Percentiles rank a stretch among this genome's conserved stretches.
Conservation (phyloP, 2,113 vertebrate species). For the Alexandromys fortis region DNA sequence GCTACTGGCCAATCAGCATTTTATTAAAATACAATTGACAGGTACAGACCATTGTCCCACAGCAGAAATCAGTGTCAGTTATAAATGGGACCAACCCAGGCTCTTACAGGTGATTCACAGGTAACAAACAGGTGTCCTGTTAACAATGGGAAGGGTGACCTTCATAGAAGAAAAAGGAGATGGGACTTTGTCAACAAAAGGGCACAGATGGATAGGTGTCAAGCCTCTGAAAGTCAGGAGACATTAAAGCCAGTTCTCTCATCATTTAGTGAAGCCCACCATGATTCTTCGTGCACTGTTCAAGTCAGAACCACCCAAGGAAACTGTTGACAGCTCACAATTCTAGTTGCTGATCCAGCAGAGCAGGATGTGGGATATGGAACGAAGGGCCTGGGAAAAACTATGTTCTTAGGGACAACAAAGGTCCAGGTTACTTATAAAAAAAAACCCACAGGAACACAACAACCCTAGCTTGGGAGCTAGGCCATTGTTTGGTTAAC, state of each 20-base stretch:
- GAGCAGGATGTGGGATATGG: neutral
- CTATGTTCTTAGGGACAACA: neutral
- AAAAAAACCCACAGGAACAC: neutral
- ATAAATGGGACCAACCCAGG: neutral
- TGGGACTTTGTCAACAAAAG: neutral
- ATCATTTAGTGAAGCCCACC: neutral
- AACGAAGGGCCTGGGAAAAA: neutral
- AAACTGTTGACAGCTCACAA: neutral
- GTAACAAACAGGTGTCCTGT: neutral
- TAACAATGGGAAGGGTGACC: neutral
- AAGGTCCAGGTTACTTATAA: neutral
- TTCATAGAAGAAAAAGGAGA: neutral
- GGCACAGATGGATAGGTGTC: neutral
- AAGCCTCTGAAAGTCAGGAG: neutral
- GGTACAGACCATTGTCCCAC: too few relatives aligned
- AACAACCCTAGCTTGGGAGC: neutral
- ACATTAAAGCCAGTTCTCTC: neutral
- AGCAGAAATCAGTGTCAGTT: neutral
- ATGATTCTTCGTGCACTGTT: accelerated
- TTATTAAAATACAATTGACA: too few relatives aligned
- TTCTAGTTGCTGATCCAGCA: neutral
- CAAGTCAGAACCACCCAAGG: neutral
- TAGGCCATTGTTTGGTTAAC: neutral
- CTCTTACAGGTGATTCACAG: neutral
- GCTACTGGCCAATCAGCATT: too few relatives aligned